These are phyloP conservation scores for Trichoplusia ni DNA, from an alignment of 1,140 invertebrate species.

Conservation along the genomic window DNA sequence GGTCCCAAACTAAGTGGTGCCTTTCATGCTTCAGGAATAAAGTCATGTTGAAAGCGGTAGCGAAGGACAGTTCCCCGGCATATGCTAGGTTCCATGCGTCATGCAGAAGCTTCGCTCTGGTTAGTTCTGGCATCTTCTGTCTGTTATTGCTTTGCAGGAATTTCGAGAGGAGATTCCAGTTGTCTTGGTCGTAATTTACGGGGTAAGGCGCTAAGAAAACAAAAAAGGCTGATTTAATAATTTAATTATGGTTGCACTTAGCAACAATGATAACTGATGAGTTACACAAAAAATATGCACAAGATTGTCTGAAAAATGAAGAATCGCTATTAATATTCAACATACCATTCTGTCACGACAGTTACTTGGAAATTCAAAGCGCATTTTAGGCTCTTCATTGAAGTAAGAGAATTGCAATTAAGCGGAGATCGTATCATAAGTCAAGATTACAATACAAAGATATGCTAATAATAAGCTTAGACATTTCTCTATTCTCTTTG, in stretches of 20 bases:
- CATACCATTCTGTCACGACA: not conserved
- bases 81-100: constrained; percentile 91
- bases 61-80: constrained; percentile 87
- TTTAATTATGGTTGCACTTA: too few species aligned
- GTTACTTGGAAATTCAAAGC: not conserved
- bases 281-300: too few species aligned
- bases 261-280: too few species aligned
- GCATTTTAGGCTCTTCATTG: not conserved
- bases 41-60: constrained; percentile 88
- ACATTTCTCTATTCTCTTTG: constrained; percentile 8
- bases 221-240: not conserved
- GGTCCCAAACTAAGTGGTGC: constrained; percentile 89
- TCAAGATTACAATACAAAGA: constrained; percentile 18
- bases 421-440: constrained; percentile 1
- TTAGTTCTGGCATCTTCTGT: constrained; percentile 85
- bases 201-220: constrained; percentile 86
- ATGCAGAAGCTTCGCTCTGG: constrained; percentile 88
- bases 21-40: constrained; percentile 87
- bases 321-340: not conserved
- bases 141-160: constrained; percentile 83
- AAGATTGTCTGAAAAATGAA: too few species aligned
- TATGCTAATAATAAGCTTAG: constrained; percentile 9
- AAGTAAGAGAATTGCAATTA: constrained; percentile 9
- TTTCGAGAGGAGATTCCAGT: constrained; percentile 88
- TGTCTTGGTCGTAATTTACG: constrained; percentile 90